Percentiles rank a stretch among this genome's conserved stretches.
These are phyloP conservation scores for Muricea muricata DNA, from an alignment of 92 coral and sea anemone species.

Conservation along the genomic window DNA sequence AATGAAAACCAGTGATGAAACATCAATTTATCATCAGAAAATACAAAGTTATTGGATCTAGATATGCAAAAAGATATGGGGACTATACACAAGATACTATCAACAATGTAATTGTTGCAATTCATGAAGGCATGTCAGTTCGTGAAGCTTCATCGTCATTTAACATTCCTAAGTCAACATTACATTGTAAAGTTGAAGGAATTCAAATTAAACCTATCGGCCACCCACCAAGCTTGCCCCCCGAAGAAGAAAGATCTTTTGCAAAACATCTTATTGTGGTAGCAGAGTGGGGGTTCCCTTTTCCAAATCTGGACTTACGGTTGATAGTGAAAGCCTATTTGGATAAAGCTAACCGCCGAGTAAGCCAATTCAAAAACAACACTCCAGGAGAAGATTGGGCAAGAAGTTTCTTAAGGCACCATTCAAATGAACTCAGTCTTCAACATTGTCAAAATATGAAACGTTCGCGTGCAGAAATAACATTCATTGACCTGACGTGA, in stretches of 20 bases:
- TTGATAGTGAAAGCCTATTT: constrained; percentile 6
- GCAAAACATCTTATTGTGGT: not conserved
- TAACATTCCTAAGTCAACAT: not conserved
- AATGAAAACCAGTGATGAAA: not conserved
- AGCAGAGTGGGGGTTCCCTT: not conserved
- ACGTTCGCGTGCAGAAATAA: not conserved
- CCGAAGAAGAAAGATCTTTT: not conserved
- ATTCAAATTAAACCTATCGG: not conserved
- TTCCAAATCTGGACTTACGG: not conserved
- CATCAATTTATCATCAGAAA: not conserved
- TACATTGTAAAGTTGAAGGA: not conserved
- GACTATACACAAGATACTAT: not conserved
- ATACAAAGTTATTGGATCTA: not conserved
- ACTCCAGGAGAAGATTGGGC: not conserved
- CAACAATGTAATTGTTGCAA: not conserved
- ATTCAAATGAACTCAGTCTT: not conserved
- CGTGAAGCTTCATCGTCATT: not conserved
- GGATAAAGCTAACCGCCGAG: not conserved
- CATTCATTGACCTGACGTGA: too few relatives aligned
- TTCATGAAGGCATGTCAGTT: not conserved
- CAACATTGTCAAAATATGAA: not conserved
- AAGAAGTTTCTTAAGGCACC: constrained; percentile 4
- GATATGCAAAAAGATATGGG: not conserved
- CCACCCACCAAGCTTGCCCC: not conserved
- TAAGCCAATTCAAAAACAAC: not conserved